Conservation (phyloP, 2,888 invertebrate genomes). For the Sarcophaga carnaria region DNA sequence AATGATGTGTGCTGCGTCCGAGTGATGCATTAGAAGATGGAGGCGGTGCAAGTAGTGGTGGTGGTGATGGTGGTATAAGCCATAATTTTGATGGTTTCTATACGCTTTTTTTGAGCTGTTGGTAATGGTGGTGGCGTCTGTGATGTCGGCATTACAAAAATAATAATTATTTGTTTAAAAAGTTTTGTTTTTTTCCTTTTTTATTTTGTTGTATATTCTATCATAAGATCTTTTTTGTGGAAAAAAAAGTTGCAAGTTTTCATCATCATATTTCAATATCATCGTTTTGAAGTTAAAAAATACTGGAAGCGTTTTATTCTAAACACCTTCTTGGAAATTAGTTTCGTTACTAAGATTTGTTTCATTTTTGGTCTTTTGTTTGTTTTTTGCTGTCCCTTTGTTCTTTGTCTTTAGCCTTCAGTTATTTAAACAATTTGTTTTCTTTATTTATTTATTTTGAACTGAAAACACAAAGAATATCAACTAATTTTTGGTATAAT, state of each 20-base stretch:
- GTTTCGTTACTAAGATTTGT: slow-evolving; percentile 40
- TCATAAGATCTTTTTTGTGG: background rate
- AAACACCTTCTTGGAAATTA: slow-evolving; percentile 79
- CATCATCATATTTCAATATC: slow-evolving; percentile 53
- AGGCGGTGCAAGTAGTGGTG: slow-evolving; percentile 18
- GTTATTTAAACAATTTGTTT: slow-evolving; percentile 64
- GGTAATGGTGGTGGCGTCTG: slow-evolving; percentile 66
- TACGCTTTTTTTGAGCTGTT: slow-evolving; percentile 6
- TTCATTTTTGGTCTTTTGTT: slow-evolving; percentile 24
- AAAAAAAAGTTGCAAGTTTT: background rate
- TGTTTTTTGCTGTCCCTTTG: background rate
- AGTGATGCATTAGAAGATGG: slow-evolving; percentile 26
- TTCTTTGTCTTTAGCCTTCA: slow-evolving; percentile 49
- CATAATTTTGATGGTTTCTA: slow-evolving; percentile 36
- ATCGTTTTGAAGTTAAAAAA: slow-evolving; percentile 62
- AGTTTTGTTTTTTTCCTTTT: background rate
- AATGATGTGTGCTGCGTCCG: slow-evolving; percentile 15
- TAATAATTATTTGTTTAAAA: slow-evolving; percentile 28
- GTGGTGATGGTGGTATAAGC: background rate
- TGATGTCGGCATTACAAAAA: slow-evolving; percentile 61
- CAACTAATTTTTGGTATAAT: slow-evolving; percentile 57
- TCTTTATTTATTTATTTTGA: too few relatives aligned
- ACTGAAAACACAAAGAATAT: background rate
- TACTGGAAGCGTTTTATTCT: slow-evolving; percentile 78
- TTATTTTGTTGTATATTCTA: background rate